Percentiles rank a stretch among this genome's conserved stretches.
Evolutionary conservation across 2,888 invertebrate genomes (phyloP).

Genomic region (Tiliacea citrago): DNA sequence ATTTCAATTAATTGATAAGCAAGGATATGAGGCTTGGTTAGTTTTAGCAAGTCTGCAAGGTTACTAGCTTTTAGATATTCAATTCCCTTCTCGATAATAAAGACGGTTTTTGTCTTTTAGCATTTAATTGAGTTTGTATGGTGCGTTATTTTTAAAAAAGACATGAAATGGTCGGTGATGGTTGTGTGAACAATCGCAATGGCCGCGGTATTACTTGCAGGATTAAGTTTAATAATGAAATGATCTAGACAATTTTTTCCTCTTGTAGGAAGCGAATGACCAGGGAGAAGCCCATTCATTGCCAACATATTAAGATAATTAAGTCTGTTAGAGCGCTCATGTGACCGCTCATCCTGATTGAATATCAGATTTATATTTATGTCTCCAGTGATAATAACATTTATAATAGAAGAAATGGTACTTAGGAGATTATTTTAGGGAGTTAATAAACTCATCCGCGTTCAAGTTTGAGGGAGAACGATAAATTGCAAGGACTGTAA

Average conservation of each 20-base stretch:
- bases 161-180: too few species aligned
- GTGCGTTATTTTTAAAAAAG: too few species aligned
- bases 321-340: neutral
- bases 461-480: neutral
- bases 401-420: neutral
- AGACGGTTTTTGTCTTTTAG: too few species aligned
- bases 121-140: too few species aligned
- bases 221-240: too few species aligned
- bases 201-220: too few species aligned
- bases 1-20: neutral
- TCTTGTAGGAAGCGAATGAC: too few species aligned
- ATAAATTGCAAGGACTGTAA: neutral
- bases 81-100: too few species aligned
- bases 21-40: neutral
- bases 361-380: neutral
- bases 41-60: neutral
- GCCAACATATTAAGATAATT: too few species aligned
- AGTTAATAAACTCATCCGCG: neutral
- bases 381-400: neutral
- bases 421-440: neutral
- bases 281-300: too few species aligned
- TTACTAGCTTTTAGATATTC: neutral
- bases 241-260: too few species aligned
- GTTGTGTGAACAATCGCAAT: too few species aligned
- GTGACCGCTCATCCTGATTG: neutral